Evolutionary conservation across 2,888 invertebrate species (phyloP), one percentile per base, ranked within the genome.

Genomic region (Eupithecia tripunctaria): DNA sequence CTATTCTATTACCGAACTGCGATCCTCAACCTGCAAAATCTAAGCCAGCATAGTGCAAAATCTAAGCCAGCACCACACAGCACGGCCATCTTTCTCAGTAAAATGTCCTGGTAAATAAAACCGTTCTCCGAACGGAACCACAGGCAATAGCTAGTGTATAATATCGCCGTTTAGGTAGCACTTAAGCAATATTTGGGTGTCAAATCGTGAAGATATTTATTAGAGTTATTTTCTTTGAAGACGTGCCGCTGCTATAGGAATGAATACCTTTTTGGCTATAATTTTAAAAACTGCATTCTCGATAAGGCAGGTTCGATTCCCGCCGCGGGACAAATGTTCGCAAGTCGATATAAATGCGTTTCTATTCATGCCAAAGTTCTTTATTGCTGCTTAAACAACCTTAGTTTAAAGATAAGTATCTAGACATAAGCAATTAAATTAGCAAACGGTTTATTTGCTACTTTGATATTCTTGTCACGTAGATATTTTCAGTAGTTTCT

Each of bases 201-300:
- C 62, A 63, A 63, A 63, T 36, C n/a, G 10, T n/a, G 32, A 12
- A 18, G 62, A 63, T 63, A 63, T 63, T 63, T 63, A 63, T 63
- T 32, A 63, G 29, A 32, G 10, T 6, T n/a, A n/a, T 21, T 63
- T 62, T 63, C 62, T 63, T 63, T 63, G 62, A 63, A n/a, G 62
- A 36, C 4, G 4, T 29, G 29, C 62, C 62, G 32, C 32, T 32
- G 1, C 25, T 25, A 56, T 8, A 47, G n/a, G 12, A 36, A n/a
- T 60, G 2, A 63, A 27, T 3, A 63, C 29, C 62, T 36, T 63
- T 62, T n/a, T 12, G 62, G 32, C n/a, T 36, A 32, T 63, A 36
- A 32, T 36, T 32, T 36, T 36, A 10, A 32, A 10, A 29, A 0
- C 32, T 14, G 51, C 56, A 56, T 25, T 56, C 25, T 21, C 56